These are phyloP conservation scores for Rhabdophis nuchalis DNA, from an alignment of 2,797 vertebrate genomes.

Conservation along the genomic window DNA sequence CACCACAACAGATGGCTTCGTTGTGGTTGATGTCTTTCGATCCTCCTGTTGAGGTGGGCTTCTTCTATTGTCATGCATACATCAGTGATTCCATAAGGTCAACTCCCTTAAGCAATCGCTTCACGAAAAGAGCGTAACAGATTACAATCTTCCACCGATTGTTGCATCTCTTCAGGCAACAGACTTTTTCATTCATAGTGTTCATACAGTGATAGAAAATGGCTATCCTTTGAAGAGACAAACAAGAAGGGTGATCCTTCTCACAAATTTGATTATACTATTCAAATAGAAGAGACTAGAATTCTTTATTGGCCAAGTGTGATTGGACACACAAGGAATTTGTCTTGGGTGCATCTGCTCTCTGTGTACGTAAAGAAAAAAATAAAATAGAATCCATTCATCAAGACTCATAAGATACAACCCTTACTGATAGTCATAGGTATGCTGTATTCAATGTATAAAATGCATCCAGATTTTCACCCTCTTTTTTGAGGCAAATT, in stretches of 20 bases:
- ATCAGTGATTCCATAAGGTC: background rate
- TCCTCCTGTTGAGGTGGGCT: background rate
- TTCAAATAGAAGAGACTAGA: no score
- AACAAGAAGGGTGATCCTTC: background rate
- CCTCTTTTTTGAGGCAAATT: no score
- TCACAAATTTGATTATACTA: background rate
- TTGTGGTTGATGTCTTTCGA: background rate
- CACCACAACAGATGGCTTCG: background rate
- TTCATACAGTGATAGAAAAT: background rate
- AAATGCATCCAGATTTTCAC: no score
- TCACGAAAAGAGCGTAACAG: background rate
- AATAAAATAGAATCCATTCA: no score
- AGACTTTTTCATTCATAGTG: background rate
- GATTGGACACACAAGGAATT: no score
- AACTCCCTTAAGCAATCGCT: background rate
- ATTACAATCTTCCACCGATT: background rate
- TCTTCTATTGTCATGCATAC: background rate
- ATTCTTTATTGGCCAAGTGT: no score
- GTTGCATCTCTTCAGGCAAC: background rate
- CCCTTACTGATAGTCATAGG: no score
- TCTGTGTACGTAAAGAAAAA: no score
- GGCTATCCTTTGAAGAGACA: background rate
- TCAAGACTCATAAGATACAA: no score
- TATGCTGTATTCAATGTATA: no score
- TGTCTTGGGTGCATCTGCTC: no score